Base-by-base conservation (phyloP, 64 coral and sea anemone species). In the Montipora efflorescens region DNA sequence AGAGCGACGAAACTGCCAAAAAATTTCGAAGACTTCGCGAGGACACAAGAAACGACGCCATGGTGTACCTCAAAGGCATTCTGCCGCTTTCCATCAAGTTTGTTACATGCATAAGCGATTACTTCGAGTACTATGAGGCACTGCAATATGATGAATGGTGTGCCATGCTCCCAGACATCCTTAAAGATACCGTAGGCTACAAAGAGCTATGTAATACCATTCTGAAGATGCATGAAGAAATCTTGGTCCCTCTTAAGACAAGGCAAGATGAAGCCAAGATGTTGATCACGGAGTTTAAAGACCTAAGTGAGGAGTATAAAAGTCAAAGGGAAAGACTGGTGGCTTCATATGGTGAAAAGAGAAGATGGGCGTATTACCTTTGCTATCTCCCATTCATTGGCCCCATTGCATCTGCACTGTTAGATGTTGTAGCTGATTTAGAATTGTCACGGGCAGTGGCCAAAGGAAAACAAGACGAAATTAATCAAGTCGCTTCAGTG, bases 11-110 rank as follows among this genome's bases (percentile, higher is more conserved):
- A 47, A 9, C 7, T 44, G 81, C 81, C 3, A 15, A 12, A 12
- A 84, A 12, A 50, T 87, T 87, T 21, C 47, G 64, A 12, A 47
- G 72, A 87, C 61, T 87, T 25, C 83, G 83, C 23, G 83, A 87
- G 50, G 83, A 87, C 13, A 70, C 83, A 18, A 68, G 64, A 71
- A 71, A 70, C 19, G 66, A 87, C 47, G 68, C 83, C 11, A 87
- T 87, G 43, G 64, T 87, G 36, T 86, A 86, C 82, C 59, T 86
- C 7, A 67, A 86, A 86, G 44, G 79, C 67, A 59, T 87, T 45
- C 67, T 87, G 11, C 84, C 84, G 28, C 5, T 70, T 0, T 71
- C 67, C 74, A 78, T 13, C 19, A 79, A 64, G 23, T 59, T 79
- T 45, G n/a, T 92, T 0, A 0, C 15, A 25, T 52, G 19, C n/a